A percentile compares a stretch with the other conserved stretches of the same genome.
Evolutionary conservation across 2,797 vertebrate genomes (phyloP).

Genomic region (Garrulus glandarius): DNA sequence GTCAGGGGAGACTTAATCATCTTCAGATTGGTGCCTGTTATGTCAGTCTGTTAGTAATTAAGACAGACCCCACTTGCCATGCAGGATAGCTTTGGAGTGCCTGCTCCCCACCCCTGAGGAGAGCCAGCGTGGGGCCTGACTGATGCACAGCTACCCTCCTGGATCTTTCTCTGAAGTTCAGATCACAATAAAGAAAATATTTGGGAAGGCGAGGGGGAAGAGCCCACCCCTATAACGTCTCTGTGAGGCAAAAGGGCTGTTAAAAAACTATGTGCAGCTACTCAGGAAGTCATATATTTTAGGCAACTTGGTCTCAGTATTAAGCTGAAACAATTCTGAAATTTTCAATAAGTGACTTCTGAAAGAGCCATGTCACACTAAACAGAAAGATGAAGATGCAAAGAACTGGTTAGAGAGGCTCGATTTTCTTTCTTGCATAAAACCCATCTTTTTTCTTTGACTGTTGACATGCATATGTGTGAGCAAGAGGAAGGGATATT

Average conservation of each 20-base stretch:
- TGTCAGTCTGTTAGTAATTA: slow-evolving; percentile 51
- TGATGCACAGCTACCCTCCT: slow-evolving; percentile 25
- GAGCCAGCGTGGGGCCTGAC: not conserved
- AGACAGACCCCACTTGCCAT: not conserved
- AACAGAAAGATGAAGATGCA: not conserved
- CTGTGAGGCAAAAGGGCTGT: slow-evolving; percentile 23
- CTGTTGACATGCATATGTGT: not conserved
- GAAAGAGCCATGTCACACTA: not conserved
- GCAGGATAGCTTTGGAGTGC: slow-evolving; percentile 22
- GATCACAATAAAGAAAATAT: slow-evolving; percentile 30
- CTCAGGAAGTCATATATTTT: slow-evolving; percentile 57
- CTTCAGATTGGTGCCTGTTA: slow-evolving; percentile 42
- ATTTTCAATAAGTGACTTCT: not conserved
- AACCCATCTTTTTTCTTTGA: not conserved
- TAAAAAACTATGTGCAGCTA: slow-evolving; percentile 26
- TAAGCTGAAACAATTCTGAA: not conserved
- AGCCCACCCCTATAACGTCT: not conserved
- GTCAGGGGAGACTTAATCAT: slow-evolving; percentile 46
- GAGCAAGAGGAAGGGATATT: not conserved
- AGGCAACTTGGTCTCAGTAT: not conserved
- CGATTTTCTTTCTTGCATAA: not conserved
- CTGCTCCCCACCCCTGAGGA: slow-evolving; percentile 2
- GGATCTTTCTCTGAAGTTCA: slow-evolving; percentile 48
- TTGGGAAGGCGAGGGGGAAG: not conserved
- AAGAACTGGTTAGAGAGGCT: not conserved